Evolutionary conservation across 2,113 vertebrate species (phyloP).

Genomic region (Eudyptes chrysolophus): DNA sequence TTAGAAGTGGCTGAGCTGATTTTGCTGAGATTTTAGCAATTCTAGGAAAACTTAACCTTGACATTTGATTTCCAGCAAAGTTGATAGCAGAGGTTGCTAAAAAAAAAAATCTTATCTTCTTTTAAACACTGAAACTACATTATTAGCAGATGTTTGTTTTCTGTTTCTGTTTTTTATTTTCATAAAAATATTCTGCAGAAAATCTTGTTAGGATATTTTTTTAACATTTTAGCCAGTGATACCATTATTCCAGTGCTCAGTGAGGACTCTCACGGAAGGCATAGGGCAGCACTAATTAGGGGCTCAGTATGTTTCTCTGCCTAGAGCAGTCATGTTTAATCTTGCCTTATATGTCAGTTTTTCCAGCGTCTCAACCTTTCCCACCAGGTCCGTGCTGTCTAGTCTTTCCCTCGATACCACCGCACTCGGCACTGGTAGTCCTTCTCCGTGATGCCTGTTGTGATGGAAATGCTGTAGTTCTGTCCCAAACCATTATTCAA

Average conservation of each 20-base stretch:
- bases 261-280: not conserved
- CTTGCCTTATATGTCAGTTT: conserved; percentile 14
- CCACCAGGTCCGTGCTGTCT: not conserved
- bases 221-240: not conserved
- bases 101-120: not conserved
- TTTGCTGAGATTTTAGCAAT: not conserved
- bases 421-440: rapidly evolving
- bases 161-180: not conserved
- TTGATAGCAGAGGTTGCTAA: not conserved
- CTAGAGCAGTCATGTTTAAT: not conserved
- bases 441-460: not conserved
- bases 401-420: not conserved
- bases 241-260: not conserved
- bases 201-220: not conserved
- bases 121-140: not conserved
- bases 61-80: not conserved
- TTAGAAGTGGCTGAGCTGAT: not conserved
- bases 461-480: not conserved
- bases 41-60: not conserved
- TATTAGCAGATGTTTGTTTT: not conserved
- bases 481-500: not conserved
- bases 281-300: not conserved
- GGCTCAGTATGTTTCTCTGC: not conserved
- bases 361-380: not conserved
- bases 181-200: not conserved